These are phyloP conservation scores for Oegoconia quadripuncta DNA, from an alignment of 2,888 invertebrate genomes.

Conservation along the genomic window DNA sequence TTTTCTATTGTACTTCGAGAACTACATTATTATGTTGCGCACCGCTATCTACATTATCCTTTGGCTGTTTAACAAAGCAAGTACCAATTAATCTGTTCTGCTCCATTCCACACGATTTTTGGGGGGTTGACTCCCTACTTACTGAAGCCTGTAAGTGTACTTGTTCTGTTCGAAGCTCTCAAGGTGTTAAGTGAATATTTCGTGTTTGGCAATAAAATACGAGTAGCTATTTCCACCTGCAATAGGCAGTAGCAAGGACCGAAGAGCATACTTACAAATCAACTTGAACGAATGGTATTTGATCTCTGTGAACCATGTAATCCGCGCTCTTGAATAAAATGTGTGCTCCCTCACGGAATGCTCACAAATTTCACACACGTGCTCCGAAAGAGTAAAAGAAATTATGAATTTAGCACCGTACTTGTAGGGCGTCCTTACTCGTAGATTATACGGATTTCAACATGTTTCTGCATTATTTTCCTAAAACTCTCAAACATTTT, in stretches of 20 bases:
- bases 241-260: not conserved
- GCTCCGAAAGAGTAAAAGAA: not conserved
- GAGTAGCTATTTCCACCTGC: not conserved
- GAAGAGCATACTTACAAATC: conserved; percentile 3
- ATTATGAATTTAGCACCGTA: conserved; percentile 1
- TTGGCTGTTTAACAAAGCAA: too few species aligned
- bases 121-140: too few species aligned
- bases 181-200: too few species aligned
- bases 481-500: not conserved
- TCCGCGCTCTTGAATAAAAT: conserved; percentile 3
- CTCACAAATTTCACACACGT: not conserved
- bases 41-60: too few species aligned
- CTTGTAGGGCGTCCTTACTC: conserved; percentile 1
- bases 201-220: not conserved
- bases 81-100: too few species aligned
- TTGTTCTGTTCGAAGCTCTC: too few species aligned
- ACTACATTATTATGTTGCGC: too few species aligned
- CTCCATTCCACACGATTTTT: too few species aligned
- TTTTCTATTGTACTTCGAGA: too few species aligned
- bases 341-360: not conserved
- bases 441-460: not conserved
- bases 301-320: conserved; percentile 5
- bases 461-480: not conserved
- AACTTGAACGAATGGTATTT: conserved; percentile 4
- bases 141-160: too few species aligned